Percentiles rank a stretch among this genome's conserved stretches.
phyloP scores from a whole-genome alignment of 2,797 vertebrate genomes.

The Buceros bicornis region DNA sequence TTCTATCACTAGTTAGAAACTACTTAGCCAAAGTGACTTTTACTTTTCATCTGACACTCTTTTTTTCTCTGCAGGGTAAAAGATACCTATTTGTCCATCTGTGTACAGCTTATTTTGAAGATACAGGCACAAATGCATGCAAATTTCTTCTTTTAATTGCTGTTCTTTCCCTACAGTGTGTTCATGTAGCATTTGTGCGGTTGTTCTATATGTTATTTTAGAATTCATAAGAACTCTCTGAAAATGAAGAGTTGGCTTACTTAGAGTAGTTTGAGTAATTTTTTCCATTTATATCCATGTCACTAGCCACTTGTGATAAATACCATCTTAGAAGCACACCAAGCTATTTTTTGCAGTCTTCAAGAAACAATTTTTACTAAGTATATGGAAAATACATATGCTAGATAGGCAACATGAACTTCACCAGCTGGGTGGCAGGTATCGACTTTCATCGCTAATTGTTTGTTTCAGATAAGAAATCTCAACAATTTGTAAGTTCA shows the following conservation, averaged over 20 bases:
- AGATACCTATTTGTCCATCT: not conserved
- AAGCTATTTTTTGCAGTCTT: not conserved
- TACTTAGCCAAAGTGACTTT: not conserved
- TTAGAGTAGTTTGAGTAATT: not conserved
- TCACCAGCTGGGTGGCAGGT: not conserved
- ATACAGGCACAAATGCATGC: not conserved
- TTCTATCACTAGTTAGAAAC: not conserved
- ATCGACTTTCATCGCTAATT: not conserved
- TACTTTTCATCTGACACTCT: not conserved
- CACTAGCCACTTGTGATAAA: conserved; percentile 27
- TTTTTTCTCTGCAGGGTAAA: not conserved
- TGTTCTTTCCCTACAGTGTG: not conserved
- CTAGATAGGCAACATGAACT: not conserved
- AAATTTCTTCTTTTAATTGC: not conserved
- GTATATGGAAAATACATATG: not conserved
- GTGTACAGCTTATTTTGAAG: not conserved
- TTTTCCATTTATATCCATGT: conserved; percentile 48
- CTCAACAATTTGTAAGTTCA: not conserved
- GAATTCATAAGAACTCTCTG: conserved; percentile 52
- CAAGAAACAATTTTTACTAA: not conserved
- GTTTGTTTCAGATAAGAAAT: not conserved
- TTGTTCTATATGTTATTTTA: not conserved
- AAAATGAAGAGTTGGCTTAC: not conserved
- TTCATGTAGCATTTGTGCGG: not conserved
- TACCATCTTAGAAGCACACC: not conserved